These are phyloP conservation scores for Nannoperca australis DNA, from an alignment of 2,797 vertebrate genomes.

Conservation along the genomic window DNA sequence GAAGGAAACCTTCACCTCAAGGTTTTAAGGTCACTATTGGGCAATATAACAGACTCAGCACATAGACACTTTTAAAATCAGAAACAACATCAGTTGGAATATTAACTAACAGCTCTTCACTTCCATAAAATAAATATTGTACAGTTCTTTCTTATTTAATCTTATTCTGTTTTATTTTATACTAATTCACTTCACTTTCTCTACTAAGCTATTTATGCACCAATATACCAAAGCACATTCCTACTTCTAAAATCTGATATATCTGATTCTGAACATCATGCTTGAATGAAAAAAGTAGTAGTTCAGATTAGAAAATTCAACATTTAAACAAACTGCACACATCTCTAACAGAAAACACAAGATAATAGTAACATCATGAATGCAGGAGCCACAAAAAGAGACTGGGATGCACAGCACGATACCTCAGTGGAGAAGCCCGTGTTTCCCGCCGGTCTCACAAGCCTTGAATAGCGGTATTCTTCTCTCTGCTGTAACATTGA, in stretches of 20 bases:
- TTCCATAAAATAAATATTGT: too few relatives aligned
- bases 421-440: constrained; percentile 50
- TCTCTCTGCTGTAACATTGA: constrained; percentile 51
- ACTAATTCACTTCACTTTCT: too few relatives aligned
- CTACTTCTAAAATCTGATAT: too few relatives aligned
- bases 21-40: not conserved
- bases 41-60: not conserved
- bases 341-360: not conserved
- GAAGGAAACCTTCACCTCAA: not conserved
- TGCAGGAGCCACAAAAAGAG: constrained; percentile 24
- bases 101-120: too few relatives aligned
- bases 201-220: too few relatives aligned
- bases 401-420: constrained; percentile 43
- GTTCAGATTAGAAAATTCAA: not conserved
- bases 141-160: too few relatives aligned
- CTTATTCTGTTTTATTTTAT: too few relatives aligned
- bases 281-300: constrained; percentile 1
- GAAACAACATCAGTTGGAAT: not conserved
- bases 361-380: not conserved
- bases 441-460: constrained; percentile 29
- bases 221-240: too few relatives aligned
- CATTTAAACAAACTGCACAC: not conserved
- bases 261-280: not conserved
- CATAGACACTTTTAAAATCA: not conserved
- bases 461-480: constrained; percentile 35